Evolutionary conservation across 2,797 vertebrate genomes (phyloP).

Genomic region (Leuciscus waleckii): DNA sequence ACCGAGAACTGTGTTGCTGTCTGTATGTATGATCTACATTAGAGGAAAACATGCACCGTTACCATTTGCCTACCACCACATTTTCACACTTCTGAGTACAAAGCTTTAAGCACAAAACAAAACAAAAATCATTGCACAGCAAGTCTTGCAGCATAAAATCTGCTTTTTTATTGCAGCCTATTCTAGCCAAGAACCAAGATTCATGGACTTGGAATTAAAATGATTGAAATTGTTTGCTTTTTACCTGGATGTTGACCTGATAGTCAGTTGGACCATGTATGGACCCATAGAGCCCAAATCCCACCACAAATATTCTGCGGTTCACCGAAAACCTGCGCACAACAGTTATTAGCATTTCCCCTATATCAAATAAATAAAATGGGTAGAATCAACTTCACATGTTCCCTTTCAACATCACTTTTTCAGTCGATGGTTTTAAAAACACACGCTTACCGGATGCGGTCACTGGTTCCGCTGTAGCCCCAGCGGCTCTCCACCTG

Average conservation of each 20-base stretch:
- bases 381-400: background rate
- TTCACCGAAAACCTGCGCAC: constrained; percentile 91
- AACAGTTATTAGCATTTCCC: background rate
- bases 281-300: constrained; percentile 97
- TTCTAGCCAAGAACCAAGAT: background rate
- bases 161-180: background rate
- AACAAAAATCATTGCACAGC: background rate
- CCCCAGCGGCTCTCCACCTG: constrained; percentile 99
- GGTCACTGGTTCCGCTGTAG: constrained; percentile 97
- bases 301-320: constrained; percentile 95
- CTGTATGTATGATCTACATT: constrained; percentile 92
- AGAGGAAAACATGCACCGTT: constrained; percentile 16
- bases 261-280: constrained; percentile 98
- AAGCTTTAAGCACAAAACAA: background rate
- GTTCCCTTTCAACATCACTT: background rate
- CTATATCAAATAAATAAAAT: background rate
- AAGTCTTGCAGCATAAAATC: background rate
- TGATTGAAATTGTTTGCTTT: background rate
- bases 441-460: constrained; percentile 85
- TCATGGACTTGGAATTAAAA: background rate
- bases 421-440: background rate
- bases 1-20: constrained; percentile 94
- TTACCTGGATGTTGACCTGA: constrained; percentile 98
- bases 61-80: background rate
- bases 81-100: background rate